A percentile compares a stretch with the other conserved stretches of the same genome.
phyloP scores from a whole-genome alignment of 2,888 invertebrate species.

The Tethea ocularis region DNA sequence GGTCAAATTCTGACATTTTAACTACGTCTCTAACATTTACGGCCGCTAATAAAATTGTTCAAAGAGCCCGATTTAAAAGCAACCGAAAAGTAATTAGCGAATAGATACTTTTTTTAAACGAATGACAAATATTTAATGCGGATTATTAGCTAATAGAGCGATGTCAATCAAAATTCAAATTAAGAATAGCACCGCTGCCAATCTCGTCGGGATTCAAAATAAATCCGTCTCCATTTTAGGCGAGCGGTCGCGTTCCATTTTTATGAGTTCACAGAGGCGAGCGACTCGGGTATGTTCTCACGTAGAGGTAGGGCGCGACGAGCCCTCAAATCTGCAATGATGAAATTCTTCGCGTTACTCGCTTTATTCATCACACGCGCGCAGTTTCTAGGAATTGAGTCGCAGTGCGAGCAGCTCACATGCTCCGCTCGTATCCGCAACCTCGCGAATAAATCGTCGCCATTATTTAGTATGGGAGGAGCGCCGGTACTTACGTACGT shows the following conservation, averaged over 20 bases:
- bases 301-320: constrained; percentile 57
- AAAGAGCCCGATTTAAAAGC: constrained; percentile 71
- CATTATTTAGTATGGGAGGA: constrained; percentile 75
- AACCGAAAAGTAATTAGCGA: constrained; percentile 61
- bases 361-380: constrained; percentile 81
- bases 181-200: constrained; percentile 36
- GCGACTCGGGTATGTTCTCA: constrained; percentile 59
- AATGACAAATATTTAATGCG: constrained; percentile 33
- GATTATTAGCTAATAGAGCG: constrained; percentile 46
- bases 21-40: constrained; percentile 76
- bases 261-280: constrained; percentile 48
- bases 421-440: constrained; percentile 64
- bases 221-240: constrained; percentile 46
- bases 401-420: constrained; percentile 60
- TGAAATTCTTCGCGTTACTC: constrained; percentile 72
- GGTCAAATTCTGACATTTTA: constrained; percentile 79
- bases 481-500: constrained; percentile 64
- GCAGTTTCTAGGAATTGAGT: constrained; percentile 74
- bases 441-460: constrained; percentile 69
- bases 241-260: constrained; percentile 54
- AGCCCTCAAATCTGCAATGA: constrained; percentile 78
- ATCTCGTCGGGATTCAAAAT: constrained; percentile 47
- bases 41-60: constrained; percentile 73
- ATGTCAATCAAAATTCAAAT: constrained; percentile 66
- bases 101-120: constrained; percentile 38